Evolutionary conservation across 2,888 invertebrate species (phyloP).

Genomic region (Polydrusus pterygomalis): DNA sequence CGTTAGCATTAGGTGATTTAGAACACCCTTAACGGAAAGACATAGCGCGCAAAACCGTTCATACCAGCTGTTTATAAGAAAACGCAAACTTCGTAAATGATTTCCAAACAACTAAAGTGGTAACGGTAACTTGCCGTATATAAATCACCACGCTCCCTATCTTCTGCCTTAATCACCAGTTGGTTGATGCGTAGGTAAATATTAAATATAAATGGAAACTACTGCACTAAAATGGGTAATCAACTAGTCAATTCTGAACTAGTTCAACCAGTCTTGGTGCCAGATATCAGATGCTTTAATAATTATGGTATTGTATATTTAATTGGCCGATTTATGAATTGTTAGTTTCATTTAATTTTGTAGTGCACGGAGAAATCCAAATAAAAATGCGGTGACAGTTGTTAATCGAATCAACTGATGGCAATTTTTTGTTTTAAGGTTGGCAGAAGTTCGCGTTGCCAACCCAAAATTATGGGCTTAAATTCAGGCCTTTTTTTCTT

Average conservation of each 20-base stretch:
- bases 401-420: no score
- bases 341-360: background rate
- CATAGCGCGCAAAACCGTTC: no score
- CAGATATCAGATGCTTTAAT: slow-evolving; percentile 16
- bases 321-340: background rate
- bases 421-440: no score
- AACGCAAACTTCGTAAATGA: no score
- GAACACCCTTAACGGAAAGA: no score
- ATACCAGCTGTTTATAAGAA: no score
- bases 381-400: no score
- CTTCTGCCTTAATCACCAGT: background rate
- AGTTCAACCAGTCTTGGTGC: slow-evolving; percentile 13
- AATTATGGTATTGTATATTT: background rate
- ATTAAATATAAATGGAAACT: background rate
- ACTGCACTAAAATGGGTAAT: slow-evolving; percentile 10
- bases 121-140: slow-evolving; percentile 2
- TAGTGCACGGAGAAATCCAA: background rate
- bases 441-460: no score
- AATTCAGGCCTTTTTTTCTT: no score
- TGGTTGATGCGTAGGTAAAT: background rate
- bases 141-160: background rate
- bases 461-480: no score
- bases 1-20: no score
- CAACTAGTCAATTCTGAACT: background rate
- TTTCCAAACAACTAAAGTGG: background rate